Evolutionary conservation across 2,113 vertebrate genomes (phyloP).

Genomic region (Mus pahari): DNA sequence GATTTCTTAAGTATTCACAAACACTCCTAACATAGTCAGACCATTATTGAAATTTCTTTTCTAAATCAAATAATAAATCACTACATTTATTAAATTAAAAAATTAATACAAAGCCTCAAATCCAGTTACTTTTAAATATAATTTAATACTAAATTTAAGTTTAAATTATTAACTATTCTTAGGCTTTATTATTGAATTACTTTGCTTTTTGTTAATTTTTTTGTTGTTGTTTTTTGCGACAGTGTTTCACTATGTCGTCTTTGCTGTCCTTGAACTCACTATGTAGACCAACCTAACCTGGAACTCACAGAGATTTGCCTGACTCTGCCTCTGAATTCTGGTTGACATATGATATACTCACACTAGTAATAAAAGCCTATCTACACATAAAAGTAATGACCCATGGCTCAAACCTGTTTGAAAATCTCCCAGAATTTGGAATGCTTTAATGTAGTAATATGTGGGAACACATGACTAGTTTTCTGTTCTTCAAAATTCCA

Average conservation of each 20-base stretch:
- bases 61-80: background rate
- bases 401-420: background rate
- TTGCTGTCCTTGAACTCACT: background rate
- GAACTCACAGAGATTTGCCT: background rate
- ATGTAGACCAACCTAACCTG: background rate
- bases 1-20: background rate
- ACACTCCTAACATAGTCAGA: background rate
- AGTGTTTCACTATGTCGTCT: background rate
- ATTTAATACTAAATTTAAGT: background rate
- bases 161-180: background rate
- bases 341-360: background rate
- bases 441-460: background rate
- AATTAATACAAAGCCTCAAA: background rate
- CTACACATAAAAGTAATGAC: no score
- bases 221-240: background rate
- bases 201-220: no score
- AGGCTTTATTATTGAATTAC: background rate
- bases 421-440: background rate
- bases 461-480: background rate
- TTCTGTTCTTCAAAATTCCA: background rate
- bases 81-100: background rate
- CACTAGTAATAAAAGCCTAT: no score
- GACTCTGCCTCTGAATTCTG: background rate
- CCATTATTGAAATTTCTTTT: background rate
- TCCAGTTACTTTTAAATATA: background rate